Conservation (phyloP, 2,113 vertebrate genomes). For the Archilochus colubris region DNA sequence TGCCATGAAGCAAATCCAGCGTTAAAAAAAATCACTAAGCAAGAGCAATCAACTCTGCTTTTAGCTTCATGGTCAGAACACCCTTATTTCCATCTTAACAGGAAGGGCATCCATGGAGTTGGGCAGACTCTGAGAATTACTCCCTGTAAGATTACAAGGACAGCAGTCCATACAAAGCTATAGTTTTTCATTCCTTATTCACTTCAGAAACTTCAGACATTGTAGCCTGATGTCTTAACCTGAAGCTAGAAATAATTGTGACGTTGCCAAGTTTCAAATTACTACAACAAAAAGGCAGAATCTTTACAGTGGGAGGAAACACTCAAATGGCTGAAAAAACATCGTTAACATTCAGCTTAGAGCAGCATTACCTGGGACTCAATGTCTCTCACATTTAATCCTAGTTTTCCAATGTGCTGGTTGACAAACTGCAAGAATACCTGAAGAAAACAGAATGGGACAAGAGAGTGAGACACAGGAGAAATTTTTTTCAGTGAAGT, state of each 20-base stretch:
- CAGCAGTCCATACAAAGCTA: background rate
- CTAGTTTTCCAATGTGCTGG: constrained; percentile 81
- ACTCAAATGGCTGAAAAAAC: background rate
- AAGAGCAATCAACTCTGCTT: background rate
- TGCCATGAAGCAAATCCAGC: background rate
- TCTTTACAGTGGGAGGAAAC: background rate
- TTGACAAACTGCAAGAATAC: constrained; percentile 89
- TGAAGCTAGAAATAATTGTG: background rate
- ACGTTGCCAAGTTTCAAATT: background rate
- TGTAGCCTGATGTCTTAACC: background rate
- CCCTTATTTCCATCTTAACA: background rate
- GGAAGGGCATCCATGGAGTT: background rate
- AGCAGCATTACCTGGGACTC: constrained; percentile 82
- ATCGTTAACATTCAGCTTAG: background rate
- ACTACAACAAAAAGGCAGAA: background rate
- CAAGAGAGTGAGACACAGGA: background rate
- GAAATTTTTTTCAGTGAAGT: background rate
- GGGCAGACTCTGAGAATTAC: background rate
- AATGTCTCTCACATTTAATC: constrained; percentile 83
- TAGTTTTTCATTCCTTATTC: background rate
- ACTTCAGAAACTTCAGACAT: background rate
- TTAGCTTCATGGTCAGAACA: background rate
- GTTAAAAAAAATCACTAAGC: background rate
- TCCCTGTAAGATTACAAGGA: background rate
- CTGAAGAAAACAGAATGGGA: constrained; percentile 66